Evolutionary conservation across 2,888 invertebrate genomes (phyloP), one percentile per base, ranked within the genome.

Genomic region (Macropis europaea): DNA sequence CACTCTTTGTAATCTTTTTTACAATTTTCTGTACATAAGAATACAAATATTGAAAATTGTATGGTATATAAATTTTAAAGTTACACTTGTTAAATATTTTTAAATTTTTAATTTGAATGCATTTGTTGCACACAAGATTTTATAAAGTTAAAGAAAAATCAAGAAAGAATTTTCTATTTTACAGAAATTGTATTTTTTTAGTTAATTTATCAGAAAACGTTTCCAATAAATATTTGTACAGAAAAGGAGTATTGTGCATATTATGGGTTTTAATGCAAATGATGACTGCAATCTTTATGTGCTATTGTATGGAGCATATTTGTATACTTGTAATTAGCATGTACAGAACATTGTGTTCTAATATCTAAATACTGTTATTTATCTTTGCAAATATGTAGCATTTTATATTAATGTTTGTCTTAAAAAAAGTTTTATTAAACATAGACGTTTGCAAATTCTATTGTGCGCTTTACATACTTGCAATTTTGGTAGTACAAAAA

Each of bases 401-500:
- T 17, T 43, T 24, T 3, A 57, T 36, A 40, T 47, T 28, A 40
- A n/a, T 38, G 19, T 40, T 45, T 38, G 13, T 40, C 19, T 28
- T 4, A 1, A 30, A 34, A 28, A 13, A 50, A 59, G 6, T 60
- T 52, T 68, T 40, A 53, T 40, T 50, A 26, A 66, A 45, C 32
- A 59, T 9, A 34, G 15, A 38, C 15, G 38, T 26, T 63, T 50
- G 36, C 40, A 53, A 60, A 53, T 47, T 61, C 34, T 63, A 57
- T 52, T 45, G 38, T 30, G 43, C 34, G 47, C 40, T 68, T 54
- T 48, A 64, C 19, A 57, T 11, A 54, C 13, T 22, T 59, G 68
- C 43, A 69, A 68, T 38, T 69, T 69, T 67, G 17, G 48, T 69
- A 69, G 67, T 69, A 69, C 68, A 68, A 68, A n/a, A n/a, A 66